These are phyloP conservation scores for Aleiodes alternator DNA, from an alignment of 2,888 invertebrate genomes.

Conservation along the genomic window DNA sequence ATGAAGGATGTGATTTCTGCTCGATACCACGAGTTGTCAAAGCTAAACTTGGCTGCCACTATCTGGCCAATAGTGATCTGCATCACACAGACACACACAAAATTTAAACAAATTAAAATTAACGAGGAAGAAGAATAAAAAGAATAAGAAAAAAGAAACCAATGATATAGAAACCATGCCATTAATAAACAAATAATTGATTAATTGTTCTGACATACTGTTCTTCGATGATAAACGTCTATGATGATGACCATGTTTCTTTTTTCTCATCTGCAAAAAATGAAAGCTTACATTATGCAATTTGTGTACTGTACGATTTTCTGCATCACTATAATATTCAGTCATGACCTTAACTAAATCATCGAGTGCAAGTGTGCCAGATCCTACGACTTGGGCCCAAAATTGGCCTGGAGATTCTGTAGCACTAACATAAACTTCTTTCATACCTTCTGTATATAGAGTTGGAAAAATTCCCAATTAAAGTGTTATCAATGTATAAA, in stretches of 20 bases:
- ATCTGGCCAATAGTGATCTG: conserved; percentile 85
- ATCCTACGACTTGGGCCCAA: conserved; percentile 91
- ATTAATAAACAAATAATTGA: conserved; percentile 26
- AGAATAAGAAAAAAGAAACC: conserved; percentile 31
- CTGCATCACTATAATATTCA: conserved; percentile 83
- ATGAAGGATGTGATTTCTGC: conserved; percentile 83
- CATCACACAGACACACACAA: conserved; percentile 18
- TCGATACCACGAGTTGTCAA: conserved; percentile 90
- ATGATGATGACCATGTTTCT: too few species aligned
- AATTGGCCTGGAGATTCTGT: conserved; percentile 87
- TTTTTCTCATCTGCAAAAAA: too few species aligned
- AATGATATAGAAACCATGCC: not conserved
- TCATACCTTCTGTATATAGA: conserved; percentile 77
- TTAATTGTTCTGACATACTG: not conserved
- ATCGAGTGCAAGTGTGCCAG: conserved; percentile 86
- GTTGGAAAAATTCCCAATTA: conserved; percentile 53
- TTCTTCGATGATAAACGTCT: too few species aligned
- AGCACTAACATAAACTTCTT: conserved; percentile 92
- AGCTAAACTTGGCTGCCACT: conserved; percentile 89
- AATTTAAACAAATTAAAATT: conserved; percentile 9
- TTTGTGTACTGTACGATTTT: conserved; percentile 80
- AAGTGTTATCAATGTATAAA: not conserved
- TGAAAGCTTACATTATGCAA: conserved; percentile 68
- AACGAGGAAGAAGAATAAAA: too few species aligned
- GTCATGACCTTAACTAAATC: conserved; percentile 89